phyloP scores from a whole-genome alignment of 2,113 vertebrate species.

The Ia io region DNA sequence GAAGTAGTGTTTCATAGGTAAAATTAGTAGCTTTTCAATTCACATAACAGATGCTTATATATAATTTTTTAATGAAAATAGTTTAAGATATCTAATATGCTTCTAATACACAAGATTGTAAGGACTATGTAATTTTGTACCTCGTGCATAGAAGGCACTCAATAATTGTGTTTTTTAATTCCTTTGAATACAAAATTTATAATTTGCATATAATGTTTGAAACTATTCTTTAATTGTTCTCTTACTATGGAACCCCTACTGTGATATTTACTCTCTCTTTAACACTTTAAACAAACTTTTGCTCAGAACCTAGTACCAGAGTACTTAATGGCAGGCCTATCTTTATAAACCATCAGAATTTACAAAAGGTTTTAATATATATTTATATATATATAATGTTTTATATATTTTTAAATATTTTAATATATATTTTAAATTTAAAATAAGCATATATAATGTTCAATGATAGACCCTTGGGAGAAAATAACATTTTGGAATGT shows the following conservation, averaged over 20 bases:
- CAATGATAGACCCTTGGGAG: background rate
- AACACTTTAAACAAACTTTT: background rate
- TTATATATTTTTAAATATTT: background rate
- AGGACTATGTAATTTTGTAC: background rate
- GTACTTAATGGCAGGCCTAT: background rate
- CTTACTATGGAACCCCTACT: background rate
- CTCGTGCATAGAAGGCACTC: background rate
- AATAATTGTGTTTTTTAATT: background rate
- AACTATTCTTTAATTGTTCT: background rate
- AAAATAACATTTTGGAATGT: background rate
- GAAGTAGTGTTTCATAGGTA: background rate
- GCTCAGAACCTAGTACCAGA: background rate
- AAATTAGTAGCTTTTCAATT: background rate
- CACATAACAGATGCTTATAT: background rate
- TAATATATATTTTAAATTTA: background rate
- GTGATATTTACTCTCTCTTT: background rate
- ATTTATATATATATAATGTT: background rate
- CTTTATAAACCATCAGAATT: background rate
- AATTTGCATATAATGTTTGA: background rate
- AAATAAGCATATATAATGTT: background rate
- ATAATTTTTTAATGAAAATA: background rate
- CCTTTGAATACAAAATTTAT: background rate
- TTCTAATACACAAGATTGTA: background rate
- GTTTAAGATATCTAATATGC: background rate
- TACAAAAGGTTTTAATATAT: background rate